Percentiles rank a stretch among this genome's conserved stretches.
These are phyloP conservation scores for Emydura subglobosa DNA, from an alignment of 2,113 vertebrate species.

Conservation along the genomic window DNA sequence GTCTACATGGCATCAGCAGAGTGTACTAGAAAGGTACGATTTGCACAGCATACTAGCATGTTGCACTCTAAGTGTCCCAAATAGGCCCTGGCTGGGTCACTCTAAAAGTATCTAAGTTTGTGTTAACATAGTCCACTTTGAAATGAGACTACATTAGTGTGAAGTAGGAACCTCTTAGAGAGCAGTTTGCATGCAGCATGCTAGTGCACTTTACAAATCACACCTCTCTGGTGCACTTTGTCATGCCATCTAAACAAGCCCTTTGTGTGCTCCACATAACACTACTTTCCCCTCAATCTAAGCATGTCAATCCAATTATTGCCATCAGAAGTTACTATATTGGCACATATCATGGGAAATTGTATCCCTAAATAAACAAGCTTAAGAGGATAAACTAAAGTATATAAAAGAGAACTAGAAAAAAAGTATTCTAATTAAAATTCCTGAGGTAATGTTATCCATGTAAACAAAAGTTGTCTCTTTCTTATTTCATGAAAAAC, in stretches of 20 bases:
- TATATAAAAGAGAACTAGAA: slow-evolving; percentile 12
- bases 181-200: neutral
- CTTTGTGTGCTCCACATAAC: neutral
- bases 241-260: neutral
- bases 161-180: neutral
- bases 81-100: no score
- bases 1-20: neutral
- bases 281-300: slow-evolving; percentile 63
- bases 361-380: neutral
- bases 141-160: neutral
- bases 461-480: neutral
- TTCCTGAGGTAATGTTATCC: slow-evolving; percentile 22
- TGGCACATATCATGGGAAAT: slow-evolving; percentile 53
- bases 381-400: slow-evolving; percentile 30
- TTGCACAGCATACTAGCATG: neutral
- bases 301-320: slow-evolving; percentile 49
- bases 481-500: neutral
- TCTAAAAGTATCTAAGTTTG: neutral
- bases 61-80: no score
- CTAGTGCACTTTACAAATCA: neutral
- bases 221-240: neutral
- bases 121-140: neutral
- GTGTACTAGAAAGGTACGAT: neutral
- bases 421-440: slow-evolving; percentile 3
- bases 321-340: neutral